Evolutionary conservation across 2,888 invertebrate species (phyloP), one percentile per base, ranked within the genome.

Genomic region (Drosophila nr. perissopoda): DNA sequence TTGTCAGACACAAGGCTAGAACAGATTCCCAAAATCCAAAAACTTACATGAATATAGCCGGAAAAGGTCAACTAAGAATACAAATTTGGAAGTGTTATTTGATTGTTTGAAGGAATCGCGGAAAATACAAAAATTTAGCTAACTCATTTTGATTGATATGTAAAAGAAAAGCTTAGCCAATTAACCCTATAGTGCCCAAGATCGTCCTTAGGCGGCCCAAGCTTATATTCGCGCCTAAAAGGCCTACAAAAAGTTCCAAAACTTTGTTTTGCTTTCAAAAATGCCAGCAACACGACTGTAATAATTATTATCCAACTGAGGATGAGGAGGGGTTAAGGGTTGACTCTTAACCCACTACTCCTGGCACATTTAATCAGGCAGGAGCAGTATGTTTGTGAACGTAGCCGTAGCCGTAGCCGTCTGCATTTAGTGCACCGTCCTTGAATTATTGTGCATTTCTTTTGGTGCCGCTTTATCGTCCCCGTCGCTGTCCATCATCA

Each of bases 361-460:
- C 10, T 11, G 11, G 11, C 11, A 2, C 11, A 42, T 42, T 21
- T 21, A 1, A 1, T 25, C 25, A 8, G 21, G 45, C 45, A 16
- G 16, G 2, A 8, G 16, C 45, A 16, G 7, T 45, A 25, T 45
- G 4, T 4, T 16, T 45, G 25, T 45, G 45, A 7, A 21, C 45
- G 45, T 45, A 1, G 16, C 45, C 33, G 31, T 31, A 31, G 31
- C 31, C 31, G 33, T 33, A 10, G 33, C 33, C 33, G 11, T 11
- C 10, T 33, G 33, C 33, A 11, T 11, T 33, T 33, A 10, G 45
- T 45, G 45, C 25, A 45, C 11, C 27, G 58, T 64, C 53, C 69
- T 64, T 69, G 58, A 65, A 56, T 45, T 69, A 31, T 60, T 51
- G 18, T 40, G 7, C n/a, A 33, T 57, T 59, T 45, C 29, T 57